Evolutionary conservation across 2,888 invertebrate genomes (phyloP).

Genomic region (Limnephilus lunatus): DNA sequence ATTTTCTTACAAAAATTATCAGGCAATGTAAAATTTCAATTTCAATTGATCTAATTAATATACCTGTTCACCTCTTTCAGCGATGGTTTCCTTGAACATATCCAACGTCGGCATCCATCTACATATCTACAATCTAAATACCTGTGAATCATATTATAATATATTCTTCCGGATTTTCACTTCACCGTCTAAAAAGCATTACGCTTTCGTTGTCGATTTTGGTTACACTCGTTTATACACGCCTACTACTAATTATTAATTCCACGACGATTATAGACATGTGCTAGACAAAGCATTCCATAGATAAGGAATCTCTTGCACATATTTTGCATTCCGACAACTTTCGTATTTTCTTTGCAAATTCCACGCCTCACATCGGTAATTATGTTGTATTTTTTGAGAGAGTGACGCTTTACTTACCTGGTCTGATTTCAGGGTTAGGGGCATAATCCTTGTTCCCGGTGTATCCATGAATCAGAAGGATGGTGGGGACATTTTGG

Average conservation of each 20-base stretch:
- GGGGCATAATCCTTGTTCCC: conserved; percentile 79
- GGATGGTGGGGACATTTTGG: conserved; percentile 74
- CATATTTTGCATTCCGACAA: neutral
- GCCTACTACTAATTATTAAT: neutral
- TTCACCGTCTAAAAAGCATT: neutral
- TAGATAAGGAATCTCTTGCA: neutral
- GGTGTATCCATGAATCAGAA: conserved; percentile 82
- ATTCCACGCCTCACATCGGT: neutral
- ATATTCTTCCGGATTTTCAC: neutral
- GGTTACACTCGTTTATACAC: neutral
- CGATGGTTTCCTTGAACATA: neutral
- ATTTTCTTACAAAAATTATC: no score
- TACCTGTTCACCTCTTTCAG: no score
- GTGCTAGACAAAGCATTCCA: neutral
- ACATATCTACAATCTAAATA: no score
- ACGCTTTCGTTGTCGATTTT: neutral
- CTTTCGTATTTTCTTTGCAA: neutral
- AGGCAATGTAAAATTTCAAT: no score
- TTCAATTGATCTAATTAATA: no score
- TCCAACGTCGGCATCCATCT: neutral
- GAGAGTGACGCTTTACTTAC: conserved; percentile 68
- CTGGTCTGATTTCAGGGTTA: conserved; percentile 79
- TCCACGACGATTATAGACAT: neutral
- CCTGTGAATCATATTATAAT: neutral
- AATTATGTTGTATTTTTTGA: neutral